A percentile compares a stretch with the other conserved stretches of the same genome.
Conservation (phyloP, 2,888 invertebrate genomes). For the Liopterus haemorrhoidalis region DNA sequence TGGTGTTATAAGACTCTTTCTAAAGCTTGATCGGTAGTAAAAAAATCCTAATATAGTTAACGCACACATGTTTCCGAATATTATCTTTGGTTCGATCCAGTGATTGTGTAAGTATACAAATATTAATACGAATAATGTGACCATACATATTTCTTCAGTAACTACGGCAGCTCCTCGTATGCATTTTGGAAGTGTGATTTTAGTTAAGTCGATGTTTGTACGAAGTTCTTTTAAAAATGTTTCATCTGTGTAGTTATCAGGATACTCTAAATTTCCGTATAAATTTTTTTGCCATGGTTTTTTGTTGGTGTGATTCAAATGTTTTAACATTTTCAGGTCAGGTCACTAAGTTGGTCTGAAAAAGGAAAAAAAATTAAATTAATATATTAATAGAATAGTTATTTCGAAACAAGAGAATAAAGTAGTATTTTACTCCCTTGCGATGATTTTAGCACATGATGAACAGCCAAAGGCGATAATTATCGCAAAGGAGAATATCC, state of each 20-base stretch:
- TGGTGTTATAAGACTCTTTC: slow-evolving; percentile 35
- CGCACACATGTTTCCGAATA: slow-evolving; percentile 54
- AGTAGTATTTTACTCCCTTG: no score
- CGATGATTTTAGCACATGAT: no score
- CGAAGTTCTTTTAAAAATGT: slow-evolving; percentile 78
- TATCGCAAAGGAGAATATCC: no score
- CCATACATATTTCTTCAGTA: slow-evolving; percentile 72
- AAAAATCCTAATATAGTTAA: slow-evolving; percentile 59
- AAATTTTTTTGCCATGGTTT: slow-evolving; percentile 81
- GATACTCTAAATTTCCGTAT: slow-evolving; percentile 78
- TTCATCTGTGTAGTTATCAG: slow-evolving; percentile 88
- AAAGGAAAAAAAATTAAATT: no score
- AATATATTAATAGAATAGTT: no score
- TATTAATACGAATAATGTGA: slow-evolving; percentile 65
- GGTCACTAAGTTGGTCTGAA: no score
- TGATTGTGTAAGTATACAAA: slow-evolving; percentile 69
- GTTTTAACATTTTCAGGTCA: no score
- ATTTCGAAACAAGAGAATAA: no score
- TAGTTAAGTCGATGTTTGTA: slow-evolving; percentile 75
- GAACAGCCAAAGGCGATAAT: no score
- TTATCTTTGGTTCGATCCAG: slow-evolving; percentile 56
- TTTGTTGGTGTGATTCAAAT: slow-evolving; percentile 39
- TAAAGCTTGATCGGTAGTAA: slow-evolving; percentile 47
- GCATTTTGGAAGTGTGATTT: slow-evolving; percentile 65
- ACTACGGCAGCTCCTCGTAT: slow-evolving; percentile 70